Percentiles rank a stretch among this genome's conserved stretches.
phyloP scores from a whole-genome alignment of 2,797 vertebrate species.

The Sebastes kiyomatsui region DNA sequence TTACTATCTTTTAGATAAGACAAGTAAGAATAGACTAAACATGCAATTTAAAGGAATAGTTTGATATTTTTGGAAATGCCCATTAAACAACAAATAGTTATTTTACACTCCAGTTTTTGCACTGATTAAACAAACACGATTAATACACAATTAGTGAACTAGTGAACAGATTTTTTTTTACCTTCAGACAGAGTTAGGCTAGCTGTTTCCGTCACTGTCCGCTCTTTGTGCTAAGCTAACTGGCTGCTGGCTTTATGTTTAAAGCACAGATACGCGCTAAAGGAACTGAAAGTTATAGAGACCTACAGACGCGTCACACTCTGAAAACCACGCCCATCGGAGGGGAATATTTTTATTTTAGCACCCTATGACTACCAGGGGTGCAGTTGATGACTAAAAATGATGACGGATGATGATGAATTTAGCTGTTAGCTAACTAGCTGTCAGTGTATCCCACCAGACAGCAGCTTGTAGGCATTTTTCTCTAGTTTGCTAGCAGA shows the following conservation, averaged over 20 bases:
- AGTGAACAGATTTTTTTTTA: no score
- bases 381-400: not conserved
- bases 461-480: not conserved
- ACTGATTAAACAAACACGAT: no score
- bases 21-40: not conserved
- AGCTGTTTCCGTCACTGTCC: not conserved
- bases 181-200: not conserved
- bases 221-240: not conserved
- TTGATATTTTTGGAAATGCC: not conserved
- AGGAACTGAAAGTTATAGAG: not conserved
- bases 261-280: not conserved
- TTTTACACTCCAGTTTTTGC: not conserved
- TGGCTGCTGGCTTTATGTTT: not conserved
- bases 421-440: not conserved
- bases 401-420: not conserved
- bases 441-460: not conserved
- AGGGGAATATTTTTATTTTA: not conserved
- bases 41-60: not conserved
- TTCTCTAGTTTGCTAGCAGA: not conserved
- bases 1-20: not conserved
- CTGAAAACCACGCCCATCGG: not conserved
- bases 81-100: not conserved
- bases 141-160: no score
- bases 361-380: not conserved
- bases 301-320: not conserved